These are phyloP conservation scores for Meloidogyne hapla DNA, from an alignment of 1,140 invertebrate genomes.

Conservation along the genomic window DNA sequence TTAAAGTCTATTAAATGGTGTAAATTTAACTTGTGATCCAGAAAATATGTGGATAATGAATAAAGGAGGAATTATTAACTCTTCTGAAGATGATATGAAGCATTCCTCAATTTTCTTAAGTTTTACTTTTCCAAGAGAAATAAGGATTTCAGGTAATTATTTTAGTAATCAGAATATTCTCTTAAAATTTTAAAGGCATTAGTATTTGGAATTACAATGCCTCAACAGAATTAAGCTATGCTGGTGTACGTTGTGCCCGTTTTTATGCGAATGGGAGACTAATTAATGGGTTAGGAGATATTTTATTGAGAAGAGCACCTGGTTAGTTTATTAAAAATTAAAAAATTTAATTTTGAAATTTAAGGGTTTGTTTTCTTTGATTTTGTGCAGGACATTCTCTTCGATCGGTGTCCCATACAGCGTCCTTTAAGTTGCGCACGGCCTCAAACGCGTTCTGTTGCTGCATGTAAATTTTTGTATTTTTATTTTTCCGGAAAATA, in stretches of 20 bases:
- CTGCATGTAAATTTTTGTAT: conserved; percentile 51
- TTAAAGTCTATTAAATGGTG: conserved; percentile 20
- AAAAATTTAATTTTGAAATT: neutral
- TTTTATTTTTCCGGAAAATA: neutral
- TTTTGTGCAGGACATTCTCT: conserved; percentile 60
- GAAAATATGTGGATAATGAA: conserved; percentile 68
- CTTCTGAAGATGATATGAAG: conserved; percentile 47
- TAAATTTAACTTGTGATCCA: conserved; percentile 63
- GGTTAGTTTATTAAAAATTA: conserved; percentile 1
- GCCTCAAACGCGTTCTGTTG: conserved; percentile 53
- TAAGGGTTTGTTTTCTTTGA: conserved; percentile 62
- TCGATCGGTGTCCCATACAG: conserved; percentile 47
- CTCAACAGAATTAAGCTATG: conserved; percentile 73
- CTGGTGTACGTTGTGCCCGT: conserved; percentile 69
- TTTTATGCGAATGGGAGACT: conserved; percentile 56
- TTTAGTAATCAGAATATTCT: neutral
- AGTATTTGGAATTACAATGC: conserved; percentile 81
- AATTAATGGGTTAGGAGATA: conserved; percentile 31
- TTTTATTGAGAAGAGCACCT: conserved; percentile 56
- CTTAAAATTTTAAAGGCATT: conserved; percentile 65
- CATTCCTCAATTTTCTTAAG: conserved; percentile 53
- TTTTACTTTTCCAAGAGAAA: conserved; percentile 68
- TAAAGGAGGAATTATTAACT: conserved; percentile 34
- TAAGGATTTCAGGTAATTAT: conserved; percentile 69
- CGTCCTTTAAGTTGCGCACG: conserved; percentile 36